phyloP scores from a whole-genome alignment of 1,140 invertebrate species.

The Heliconius nattereri region DNA sequence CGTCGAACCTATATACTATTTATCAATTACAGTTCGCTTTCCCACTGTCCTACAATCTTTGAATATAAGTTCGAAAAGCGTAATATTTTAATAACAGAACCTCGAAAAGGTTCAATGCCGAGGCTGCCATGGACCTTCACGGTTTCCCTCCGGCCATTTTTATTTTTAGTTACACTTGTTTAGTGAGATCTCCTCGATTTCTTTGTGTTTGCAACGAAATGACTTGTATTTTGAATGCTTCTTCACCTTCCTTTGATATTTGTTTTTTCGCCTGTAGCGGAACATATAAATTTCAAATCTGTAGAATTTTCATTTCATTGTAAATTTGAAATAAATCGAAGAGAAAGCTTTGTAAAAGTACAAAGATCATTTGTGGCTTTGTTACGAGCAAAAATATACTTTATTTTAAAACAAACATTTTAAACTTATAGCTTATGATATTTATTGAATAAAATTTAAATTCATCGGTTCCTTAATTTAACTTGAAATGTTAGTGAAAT shows the following conservation, averaged over 20 bases:
- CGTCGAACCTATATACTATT: too few species aligned
- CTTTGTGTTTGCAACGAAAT: conserved; percentile 43
- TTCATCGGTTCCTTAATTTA: too few species aligned
- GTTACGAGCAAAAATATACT: too few species aligned
- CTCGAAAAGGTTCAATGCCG: conserved; percentile 30
- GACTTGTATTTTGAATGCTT: conserved; percentile 16
- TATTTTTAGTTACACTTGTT: conserved; percentile 48
- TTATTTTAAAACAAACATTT: too few species aligned
- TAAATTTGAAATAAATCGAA: background rate
- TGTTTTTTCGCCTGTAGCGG: background rate
- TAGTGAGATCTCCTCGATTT: conserved; percentile 43
- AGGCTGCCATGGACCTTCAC: conserved; percentile 7
- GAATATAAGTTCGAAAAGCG: background rate
- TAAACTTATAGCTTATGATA: too few species aligned
- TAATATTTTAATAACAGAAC: background rate
- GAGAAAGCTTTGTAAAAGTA: too few species aligned
- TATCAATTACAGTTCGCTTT: too few species aligned
- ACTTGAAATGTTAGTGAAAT: too few species aligned
- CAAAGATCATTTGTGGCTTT: too few species aligned
- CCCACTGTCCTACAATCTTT: background rate
- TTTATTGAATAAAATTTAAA: too few species aligned
- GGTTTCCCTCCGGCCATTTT: conserved; percentile 35
- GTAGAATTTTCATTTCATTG: background rate
- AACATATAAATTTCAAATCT: background rate
- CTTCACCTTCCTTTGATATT: conserved; percentile 18